Percentiles rank a stretch among this genome's conserved stretches.
Evolutionary conservation across 2,113 vertebrate species (phyloP).

Genomic region (Etheostoma cragini): DNA sequence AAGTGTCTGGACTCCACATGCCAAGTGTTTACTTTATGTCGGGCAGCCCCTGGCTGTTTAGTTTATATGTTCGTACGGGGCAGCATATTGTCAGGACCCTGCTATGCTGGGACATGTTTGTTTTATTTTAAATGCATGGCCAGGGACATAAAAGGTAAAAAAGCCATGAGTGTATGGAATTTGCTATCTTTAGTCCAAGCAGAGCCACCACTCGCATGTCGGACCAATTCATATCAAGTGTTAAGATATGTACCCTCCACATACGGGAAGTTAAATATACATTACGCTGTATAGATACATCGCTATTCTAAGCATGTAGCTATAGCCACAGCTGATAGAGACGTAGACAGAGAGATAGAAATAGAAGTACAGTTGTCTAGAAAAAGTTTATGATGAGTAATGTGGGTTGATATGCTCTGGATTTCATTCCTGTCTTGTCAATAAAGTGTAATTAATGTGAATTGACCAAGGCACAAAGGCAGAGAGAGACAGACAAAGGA

Average conservation of each 20-base stretch:
- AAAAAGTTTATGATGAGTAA: slow-evolving; percentile 38
- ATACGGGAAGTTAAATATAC: slow-evolving; percentile 71
- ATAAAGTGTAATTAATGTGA: slow-evolving; percentile 58
- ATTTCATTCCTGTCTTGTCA: slow-evolving; percentile 47
- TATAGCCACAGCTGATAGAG: slow-evolving; percentile 67
- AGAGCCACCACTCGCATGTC: slow-evolving; percentile 68
- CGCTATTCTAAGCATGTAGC: slow-evolving; percentile 67
- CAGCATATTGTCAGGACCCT: slow-evolving; percentile 66
- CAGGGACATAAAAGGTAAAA: slow-evolving; percentile 82
- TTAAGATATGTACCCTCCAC: slow-evolving; percentile 64
- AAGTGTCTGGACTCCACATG: slow-evolving; percentile 70
- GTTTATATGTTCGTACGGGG: slow-evolving; percentile 66
- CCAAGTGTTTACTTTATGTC: slow-evolving; percentile 73
- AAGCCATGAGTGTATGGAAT: slow-evolving; percentile 66
- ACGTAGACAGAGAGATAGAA: slow-evolving; percentile 21
- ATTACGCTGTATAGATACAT: slow-evolving; percentile 69
- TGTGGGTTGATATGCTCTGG: slow-evolving; percentile 39
- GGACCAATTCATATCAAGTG: slow-evolving; percentile 79
- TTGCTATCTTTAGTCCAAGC: slow-evolving; percentile 81
- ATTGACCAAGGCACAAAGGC: slow-evolving; percentile 18
- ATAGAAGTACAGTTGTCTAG: slow-evolving; percentile 34
- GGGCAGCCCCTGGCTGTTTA: slow-evolving; percentile 64
- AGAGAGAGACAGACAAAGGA: slow-evolving; percentile 1
- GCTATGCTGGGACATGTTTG: slow-evolving; percentile 65
- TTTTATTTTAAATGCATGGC: slow-evolving; percentile 79